Evolutionary conservation across 2,113 vertebrate genomes (phyloP).

Genomic region (Burhinus bistriatus): DNA sequence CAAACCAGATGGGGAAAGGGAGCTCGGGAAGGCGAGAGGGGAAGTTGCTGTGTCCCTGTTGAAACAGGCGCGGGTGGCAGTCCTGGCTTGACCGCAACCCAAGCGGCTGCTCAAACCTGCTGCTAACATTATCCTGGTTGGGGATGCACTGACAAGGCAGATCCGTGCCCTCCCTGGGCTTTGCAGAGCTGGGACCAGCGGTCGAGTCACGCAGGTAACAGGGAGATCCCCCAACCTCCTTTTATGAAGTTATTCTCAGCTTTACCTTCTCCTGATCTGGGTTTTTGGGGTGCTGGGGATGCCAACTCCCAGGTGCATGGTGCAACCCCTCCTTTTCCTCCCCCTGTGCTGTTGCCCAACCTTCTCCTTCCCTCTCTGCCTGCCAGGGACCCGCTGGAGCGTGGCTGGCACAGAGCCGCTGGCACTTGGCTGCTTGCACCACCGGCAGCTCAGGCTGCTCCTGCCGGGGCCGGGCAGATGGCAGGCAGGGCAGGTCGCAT

Average conservation of each 20-base stretch:
- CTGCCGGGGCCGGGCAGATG: conserved; percentile 18
- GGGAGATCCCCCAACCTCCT: neutral
- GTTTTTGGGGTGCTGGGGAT: neutral
- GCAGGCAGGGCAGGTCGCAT: conserved; percentile 16
- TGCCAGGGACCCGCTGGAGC: neutral
- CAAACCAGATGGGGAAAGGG: fast-evolving
- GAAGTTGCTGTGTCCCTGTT: neutral
- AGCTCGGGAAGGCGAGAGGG: neutral
- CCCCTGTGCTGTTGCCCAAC: fast-evolving
- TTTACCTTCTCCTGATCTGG: neutral
- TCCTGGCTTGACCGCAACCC: neutral
- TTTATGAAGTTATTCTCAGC: fast-evolving
- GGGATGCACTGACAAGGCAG: fast-evolving
- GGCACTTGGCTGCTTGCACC: neutral
- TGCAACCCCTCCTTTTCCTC: fast-evolving
- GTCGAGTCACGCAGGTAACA: fast-evolving
- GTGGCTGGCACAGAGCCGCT: neutral
- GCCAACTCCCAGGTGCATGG: fast-evolving
- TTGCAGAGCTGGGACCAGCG: neutral
- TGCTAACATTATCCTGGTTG: fast-evolving
- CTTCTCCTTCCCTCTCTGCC: neutral
- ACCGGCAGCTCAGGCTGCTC: neutral
- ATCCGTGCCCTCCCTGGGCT: neutral
- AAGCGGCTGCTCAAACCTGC: neutral
- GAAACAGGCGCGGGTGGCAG: neutral